phyloP scores from a whole-genome alignment of 2,888 invertebrate genomes.

The Trichogramma dendrolimi region DNA sequence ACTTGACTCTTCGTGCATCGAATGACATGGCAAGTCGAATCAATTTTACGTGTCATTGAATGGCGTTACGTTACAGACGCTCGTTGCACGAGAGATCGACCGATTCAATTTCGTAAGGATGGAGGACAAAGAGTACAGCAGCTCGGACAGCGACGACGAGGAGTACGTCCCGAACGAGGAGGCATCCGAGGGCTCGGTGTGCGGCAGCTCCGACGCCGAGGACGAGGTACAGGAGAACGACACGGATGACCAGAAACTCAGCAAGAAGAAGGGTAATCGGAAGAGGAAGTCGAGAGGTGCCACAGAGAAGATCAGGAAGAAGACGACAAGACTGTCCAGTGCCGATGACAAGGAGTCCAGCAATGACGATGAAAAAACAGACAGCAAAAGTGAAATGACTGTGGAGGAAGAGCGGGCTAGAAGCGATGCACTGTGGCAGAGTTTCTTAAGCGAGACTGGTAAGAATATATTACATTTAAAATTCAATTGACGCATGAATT shows the following conservation, averaged over 20 bases:
- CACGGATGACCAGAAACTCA: constrained; percentile 61
- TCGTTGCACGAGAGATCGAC: too few species aligned
- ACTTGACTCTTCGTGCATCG: too few species aligned
- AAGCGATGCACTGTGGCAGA: constrained; percentile 76
- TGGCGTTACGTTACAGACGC: too few species aligned
- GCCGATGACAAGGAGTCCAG: constrained; percentile 35
- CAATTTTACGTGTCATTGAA: too few species aligned
- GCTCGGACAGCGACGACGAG: constrained; percentile 4
- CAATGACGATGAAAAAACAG: constrained; percentile 37
- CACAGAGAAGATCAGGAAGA: constrained; percentile 56
- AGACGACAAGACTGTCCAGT: constrained; percentile 37
- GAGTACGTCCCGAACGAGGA: too few species aligned
- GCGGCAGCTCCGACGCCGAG: constrained; percentile 61
- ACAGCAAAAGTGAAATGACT: constrained; percentile 33
- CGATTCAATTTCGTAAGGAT: neutral
- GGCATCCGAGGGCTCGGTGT: too few species aligned
- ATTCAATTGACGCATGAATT: neutral
- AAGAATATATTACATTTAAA: constrained; percentile 21
- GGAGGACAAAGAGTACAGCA: constrained; percentile 1
- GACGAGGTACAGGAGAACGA: constrained; percentile 74
- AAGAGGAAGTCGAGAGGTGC: constrained; percentile 61
- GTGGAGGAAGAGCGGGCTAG: constrained; percentile 65
- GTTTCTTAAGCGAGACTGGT: constrained; percentile 69
- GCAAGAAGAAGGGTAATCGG: constrained; percentile 63
- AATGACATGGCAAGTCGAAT: too few species aligned